Base-by-base conservation (phyloP, 2,888 invertebrate species). In the Cosmia pyralina region DNA sequence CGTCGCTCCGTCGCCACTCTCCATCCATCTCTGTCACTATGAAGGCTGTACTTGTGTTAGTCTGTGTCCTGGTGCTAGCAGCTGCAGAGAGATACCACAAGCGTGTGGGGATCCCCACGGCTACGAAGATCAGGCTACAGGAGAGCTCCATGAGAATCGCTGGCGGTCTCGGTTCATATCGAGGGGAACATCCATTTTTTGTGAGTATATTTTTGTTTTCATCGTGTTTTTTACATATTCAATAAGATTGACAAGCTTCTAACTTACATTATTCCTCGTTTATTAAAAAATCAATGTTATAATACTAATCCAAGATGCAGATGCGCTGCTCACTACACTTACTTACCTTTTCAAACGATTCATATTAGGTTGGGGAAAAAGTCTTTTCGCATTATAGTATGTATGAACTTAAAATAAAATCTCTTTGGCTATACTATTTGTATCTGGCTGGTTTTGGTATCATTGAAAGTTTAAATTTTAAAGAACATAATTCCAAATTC, bases 41-140 rank as follows among this genome's bases (percentile, higher is more conserved):
- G 64, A 64, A 64, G 48, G 6, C 34, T n/a, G n/a, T 19, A n/a
- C 15, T 8, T n/a, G 15, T 64, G 34, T 34, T 64, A 48, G 19
- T 64, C 15, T 34, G 28, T 15, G 19, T 34, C 19, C 13, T 48
- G 19, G 34, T 13, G 8, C 13, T 48, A 48, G 19, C 63, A 19
- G 48, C 19, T 15, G 19, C 28, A 5, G 28, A 34, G 5, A 34
- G 34, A n/a, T 50, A 64, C 48, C 64, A 64, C 34, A 64, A 19
- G n/a, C 34, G 64, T n/a, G 52, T 52, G 52, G 64, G 38, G 52
- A 52, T 52, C 38, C 64, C 64, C 38, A 65, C 52, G n/a, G 64
- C n/a, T 52, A 52, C 17, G 38, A 52, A 38, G 17, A 65, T 64
- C 48, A 65, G 52, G n/a, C 64, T 52, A 65, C 64, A 52, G n/a